Evolutionary conservation across 2,888 invertebrate species (phyloP).

Genomic region (Dasypolia templi): DNA sequence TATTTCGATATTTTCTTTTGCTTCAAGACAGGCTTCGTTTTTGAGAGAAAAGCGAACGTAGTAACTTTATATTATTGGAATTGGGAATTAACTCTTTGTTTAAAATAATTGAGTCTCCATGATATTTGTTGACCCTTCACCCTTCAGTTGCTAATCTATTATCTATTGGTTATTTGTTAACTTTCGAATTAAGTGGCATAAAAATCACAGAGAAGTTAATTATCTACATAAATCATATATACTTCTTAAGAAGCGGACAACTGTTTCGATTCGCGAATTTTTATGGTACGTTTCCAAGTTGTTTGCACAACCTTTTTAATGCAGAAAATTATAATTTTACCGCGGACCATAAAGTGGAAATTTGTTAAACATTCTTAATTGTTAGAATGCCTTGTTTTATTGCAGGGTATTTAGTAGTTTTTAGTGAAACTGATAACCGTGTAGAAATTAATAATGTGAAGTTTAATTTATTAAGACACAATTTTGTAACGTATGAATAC

Average conservation of each 20-base stretch:
- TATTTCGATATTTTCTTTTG: background rate
- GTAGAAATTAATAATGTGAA: background rate
- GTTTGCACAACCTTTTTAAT: background rate
- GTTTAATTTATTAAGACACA: background rate
- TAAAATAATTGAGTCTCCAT: background rate
- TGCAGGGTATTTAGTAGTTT: constrained; percentile 18
- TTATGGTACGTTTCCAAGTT: background rate
- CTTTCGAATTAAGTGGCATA: background rate
- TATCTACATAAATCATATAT: too few species aligned
- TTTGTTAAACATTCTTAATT: constrained; percentile 14
- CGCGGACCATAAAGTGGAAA: background rate
- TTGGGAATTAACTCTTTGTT: too few species aligned
- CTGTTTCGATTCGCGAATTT: background rate
- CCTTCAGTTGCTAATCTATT: background rate
- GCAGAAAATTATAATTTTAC: constrained; percentile 24
- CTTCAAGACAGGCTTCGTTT: background rate
- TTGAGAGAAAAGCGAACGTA: background rate
- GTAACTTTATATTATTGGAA: background rate
- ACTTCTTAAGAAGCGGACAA: background rate
- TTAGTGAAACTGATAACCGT: background rate
- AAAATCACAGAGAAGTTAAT: background rate
- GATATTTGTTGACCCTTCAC: background rate
- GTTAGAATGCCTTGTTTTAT: constrained; percentile 31
- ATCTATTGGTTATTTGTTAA: background rate
- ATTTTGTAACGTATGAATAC: background rate